Evolutionary conservation across 2,888 invertebrate genomes (phyloP).

Genomic region (Drosophila borealis): DNA sequence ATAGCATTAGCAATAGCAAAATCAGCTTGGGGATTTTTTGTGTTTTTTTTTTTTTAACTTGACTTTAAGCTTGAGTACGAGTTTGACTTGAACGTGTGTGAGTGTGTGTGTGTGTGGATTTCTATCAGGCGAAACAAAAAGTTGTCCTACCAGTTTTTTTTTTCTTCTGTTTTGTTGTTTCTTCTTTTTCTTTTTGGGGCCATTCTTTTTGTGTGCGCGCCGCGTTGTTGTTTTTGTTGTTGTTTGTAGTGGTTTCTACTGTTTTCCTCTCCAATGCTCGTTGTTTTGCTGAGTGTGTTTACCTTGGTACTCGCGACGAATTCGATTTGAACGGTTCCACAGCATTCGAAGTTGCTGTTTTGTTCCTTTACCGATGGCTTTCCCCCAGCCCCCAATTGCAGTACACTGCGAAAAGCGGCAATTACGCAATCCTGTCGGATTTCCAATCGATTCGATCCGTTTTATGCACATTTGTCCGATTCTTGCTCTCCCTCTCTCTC

Average conservation of each 20-base stretch:
- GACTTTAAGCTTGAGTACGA: constrained; percentile 45
- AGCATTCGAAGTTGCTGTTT: constrained; percentile 18
- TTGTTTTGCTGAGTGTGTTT: constrained; percentile 41
- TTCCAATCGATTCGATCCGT: constrained; percentile 45
- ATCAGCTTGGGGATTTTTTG: constrained; percentile 37
- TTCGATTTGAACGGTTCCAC: constrained; percentile 53
- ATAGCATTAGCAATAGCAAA: constrained; percentile 54
- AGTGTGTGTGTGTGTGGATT: constrained; percentile 41
- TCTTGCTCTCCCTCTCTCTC: background rate
- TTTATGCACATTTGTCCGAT: constrained; percentile 16
- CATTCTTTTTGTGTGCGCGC: constrained; percentile 56
- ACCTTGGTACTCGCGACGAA: constrained; percentile 55
- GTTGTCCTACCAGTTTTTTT: constrained; percentile 80
- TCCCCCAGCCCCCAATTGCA: constrained; percentile 3
- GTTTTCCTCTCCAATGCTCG: constrained; percentile 26
- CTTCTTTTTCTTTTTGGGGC: constrained; percentile 64
- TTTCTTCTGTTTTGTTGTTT: constrained; percentile 51
- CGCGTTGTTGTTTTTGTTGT: constrained; percentile 23
- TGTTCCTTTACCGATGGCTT: constrained; percentile 4
- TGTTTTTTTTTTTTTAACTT: constrained; percentile 28
- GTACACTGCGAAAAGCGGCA: constrained; percentile 5
- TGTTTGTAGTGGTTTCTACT: constrained; percentile 31
- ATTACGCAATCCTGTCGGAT: constrained; percentile 37
- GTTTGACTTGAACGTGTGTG: constrained; percentile 50
- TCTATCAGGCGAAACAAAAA: constrained; percentile 77